Conservation (phyloP, 2,113 vertebrate genomes). For the Spilogale gracilis region DNA sequence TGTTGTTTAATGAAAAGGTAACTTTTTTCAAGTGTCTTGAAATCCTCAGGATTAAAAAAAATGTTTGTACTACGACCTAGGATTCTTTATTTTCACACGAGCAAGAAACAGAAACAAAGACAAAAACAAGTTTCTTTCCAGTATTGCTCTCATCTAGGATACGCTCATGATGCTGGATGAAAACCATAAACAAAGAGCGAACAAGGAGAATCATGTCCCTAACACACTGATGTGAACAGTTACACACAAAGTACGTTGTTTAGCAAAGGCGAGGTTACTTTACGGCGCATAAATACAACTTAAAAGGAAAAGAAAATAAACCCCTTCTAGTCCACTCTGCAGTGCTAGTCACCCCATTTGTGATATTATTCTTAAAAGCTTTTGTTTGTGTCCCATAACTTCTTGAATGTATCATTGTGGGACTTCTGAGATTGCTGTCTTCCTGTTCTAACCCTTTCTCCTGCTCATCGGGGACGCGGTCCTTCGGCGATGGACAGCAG, state of each 20-base stretch:
- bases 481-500: no score
- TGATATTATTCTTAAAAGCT: neutral
- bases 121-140: neutral
- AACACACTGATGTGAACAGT: fast-evolving
- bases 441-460: neutral
- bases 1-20: neutral
- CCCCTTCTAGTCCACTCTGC: fast-evolving
- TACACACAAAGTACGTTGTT: neutral
- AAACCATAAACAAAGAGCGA: neutral
- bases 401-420: neutral
- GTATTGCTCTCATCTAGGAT: neutral
- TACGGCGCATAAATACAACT: neutral
- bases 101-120: neutral
- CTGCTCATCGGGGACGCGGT: fast-evolving
- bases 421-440: neutral
- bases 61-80: neutral
- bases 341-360: fast-evolving
- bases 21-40: neutral
- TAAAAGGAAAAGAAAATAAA: neutral
- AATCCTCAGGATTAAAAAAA: neutral
- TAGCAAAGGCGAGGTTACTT: neutral
- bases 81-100: neutral
- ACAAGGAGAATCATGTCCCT: neutral
- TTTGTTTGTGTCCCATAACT: neutral
- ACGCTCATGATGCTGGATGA: neutral